Evolutionary conservation across 2,888 invertebrate species (phyloP).

Genomic region (Polia nebulosa): DNA sequence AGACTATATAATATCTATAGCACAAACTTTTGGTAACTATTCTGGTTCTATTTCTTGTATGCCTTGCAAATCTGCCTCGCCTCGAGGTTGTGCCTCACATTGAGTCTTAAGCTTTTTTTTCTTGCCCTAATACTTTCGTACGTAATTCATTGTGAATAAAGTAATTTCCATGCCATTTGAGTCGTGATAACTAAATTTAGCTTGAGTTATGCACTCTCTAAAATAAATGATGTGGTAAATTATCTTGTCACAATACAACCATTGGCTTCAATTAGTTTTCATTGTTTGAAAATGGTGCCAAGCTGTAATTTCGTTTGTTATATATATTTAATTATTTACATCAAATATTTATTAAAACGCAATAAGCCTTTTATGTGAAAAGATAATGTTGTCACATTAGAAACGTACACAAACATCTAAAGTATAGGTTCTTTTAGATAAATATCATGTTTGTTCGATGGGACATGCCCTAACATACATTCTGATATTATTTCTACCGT

Average conservation of each 20-base stretch:
- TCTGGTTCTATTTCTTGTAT: not conserved
- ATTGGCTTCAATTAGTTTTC: constrained; percentile 61
- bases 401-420: constrained; percentile 64
- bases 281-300: constrained; percentile 67
- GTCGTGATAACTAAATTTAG: constrained; percentile 66
- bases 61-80: constrained; percentile 11
- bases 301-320: constrained; percentile 62
- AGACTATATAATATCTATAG: not conserved
- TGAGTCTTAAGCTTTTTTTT: constrained; percentile 8
- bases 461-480: not conserved
- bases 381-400: constrained; percentile 69
- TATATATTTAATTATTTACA: constrained; percentile 48
- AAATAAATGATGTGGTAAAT: constrained; percentile 65
- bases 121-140: constrained; percentile 29
- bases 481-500: constrained; percentile 28
- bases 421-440: constrained; percentile 57
- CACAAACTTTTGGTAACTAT: not conserved
- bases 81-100: constrained; percentile 32
- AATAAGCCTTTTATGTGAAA: constrained; percentile 60
- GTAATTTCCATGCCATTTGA: constrained; percentile 38
- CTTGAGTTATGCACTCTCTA: constrained; percentile 76
- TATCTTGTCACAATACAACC: constrained; percentile 60
- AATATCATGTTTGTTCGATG: constrained; percentile 10
- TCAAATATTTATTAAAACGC: constrained; percentile 54
- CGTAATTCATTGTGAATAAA: constrained; percentile 57